These are phyloP conservation scores for Psittacula echo DNA, from an alignment of 2,797 vertebrate species.

Conservation along the genomic window DNA sequence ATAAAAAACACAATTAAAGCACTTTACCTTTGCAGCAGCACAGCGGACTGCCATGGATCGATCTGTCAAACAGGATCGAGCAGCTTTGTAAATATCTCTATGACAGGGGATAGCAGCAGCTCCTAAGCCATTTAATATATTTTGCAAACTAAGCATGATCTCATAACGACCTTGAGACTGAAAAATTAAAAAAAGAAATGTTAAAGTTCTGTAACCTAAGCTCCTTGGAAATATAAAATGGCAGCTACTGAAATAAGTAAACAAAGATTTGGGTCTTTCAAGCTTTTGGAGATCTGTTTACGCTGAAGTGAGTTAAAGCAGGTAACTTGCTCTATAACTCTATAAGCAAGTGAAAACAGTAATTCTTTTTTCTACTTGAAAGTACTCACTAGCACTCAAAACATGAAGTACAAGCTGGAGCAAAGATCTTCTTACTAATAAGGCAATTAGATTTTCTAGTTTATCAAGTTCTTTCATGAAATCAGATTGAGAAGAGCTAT, in stretches of 20 bases:
- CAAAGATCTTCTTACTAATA: background rate
- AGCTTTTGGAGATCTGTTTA: background rate
- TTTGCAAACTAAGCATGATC: slow-evolving; percentile 90
- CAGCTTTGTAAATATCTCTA: slow-evolving; percentile 92
- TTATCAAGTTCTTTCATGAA: background rate
- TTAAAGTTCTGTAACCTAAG: background rate
- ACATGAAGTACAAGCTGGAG: background rate
- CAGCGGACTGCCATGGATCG: slow-evolving; percentile 93
- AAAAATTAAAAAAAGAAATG: slow-evolving; percentile 12
- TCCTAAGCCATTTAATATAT: slow-evolving; percentile 87
- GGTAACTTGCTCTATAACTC: background rate
- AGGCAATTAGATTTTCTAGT: background rate
- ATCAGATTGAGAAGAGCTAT: background rate
- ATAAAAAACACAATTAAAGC: background rate
- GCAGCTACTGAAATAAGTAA: background rate
- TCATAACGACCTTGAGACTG: slow-evolving; percentile 96
- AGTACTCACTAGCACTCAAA: background rate
- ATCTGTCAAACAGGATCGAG: slow-evolving; percentile 87
- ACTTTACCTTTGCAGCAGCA: slow-evolving; percentile 89
- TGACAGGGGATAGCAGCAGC: slow-evolving; percentile 84
- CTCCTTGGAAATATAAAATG: background rate
- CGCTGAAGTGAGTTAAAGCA: background rate
- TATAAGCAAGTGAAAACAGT: background rate
- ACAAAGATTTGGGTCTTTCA: background rate
- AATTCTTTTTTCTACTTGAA: background rate